Base-by-base conservation (phyloP, 2,888 invertebrate genomes). In the Leptinotarsa tumamoca region DNA sequence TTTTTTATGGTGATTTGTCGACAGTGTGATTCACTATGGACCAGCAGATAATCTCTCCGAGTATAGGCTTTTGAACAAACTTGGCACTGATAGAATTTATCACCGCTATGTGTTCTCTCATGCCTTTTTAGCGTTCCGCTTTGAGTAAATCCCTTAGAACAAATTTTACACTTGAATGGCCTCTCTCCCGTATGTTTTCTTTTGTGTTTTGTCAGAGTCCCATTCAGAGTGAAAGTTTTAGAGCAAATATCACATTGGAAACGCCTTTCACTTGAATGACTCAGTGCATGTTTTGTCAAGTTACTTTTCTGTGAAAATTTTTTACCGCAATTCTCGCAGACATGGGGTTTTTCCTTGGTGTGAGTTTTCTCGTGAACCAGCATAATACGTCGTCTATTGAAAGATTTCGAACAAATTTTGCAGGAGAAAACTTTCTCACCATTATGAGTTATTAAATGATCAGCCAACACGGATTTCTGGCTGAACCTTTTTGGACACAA, bases 201-300 rank as follows among this genome's bases (percentile, higher is more conserved):
- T 54, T 54, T 54, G 54, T 54, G 54, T 54, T 18, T 54, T 10
- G 54, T 54, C 54, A 54, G 54, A 18, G 54, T 54, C n/a, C 54
- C 54, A 18, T 54, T 54, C 13, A 54, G 18, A 54, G 54, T 54
- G 54, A 54, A 54, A 10, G 54, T 2, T 13, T 54, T 54, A 3
- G 18, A 54, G 1, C 54, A 54, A 18, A 54, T 54, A 18, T 54
- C 54, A 18, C 54, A 54, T 18, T 54, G 18, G 18, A 18, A 54
- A 54, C 18, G 54, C 18, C 18, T 54, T 54, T 54, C 54, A 7
- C 54, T 18, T 54, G 54, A 18, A 18, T 54, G 54, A 3, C 18
- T 13, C 54, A 54, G 5, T 54, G n/a, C 18, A 54, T 54, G 54
- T 54, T 54, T 54, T 54, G 3, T 18, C 54, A 54, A 18, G 54